Evolutionary conservation across 2,888 invertebrate species (phyloP), one percentile per base, ranked within the genome.

Genomic region (Drosophila anceps): DNA sequence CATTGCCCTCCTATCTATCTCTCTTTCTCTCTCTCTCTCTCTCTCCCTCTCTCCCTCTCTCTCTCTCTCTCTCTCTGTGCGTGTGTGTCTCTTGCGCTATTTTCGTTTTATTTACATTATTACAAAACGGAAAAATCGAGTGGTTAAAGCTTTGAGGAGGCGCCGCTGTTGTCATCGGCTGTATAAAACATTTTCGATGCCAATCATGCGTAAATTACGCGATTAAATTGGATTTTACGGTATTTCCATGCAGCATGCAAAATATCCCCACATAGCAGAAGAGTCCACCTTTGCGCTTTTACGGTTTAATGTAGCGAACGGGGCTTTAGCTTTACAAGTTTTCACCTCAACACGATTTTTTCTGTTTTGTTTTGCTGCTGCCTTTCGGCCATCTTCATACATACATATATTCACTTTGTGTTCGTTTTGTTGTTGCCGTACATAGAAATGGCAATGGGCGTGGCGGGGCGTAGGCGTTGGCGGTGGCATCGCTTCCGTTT

Each of bases 181-280:
- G 62, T 76, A 60, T 76, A 60, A 74, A 79, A 72, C 73, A 69
- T 68, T 87, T 82, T 76, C 69, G 90, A 71, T 86, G 85, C 83
- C 88, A 85, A 86, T 86, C 86, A 86, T 90, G 88, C 88, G 86
- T 86, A 82, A 86, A 84, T 90, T 84, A 90, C 90, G 85, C 90
- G 86, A 88, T 86, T 87, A 85, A 90, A 86, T 88, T 79, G 65
- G 79, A 76, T 81, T 82, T 82, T 74, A 87, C 79, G 81, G 29
- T 59, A 73, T 64, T 73, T 76, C 65, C 75, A 72, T 76, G 73
- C 75, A 67, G 66, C 69, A 82, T 82, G 88, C 76, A 81, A 81
- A 86, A 72, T 50, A 66, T 65, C 20, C 27, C 27, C 39, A 35
- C 44, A 71, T 48, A 33, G 58, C 48, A 61, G 61, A 61, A 61